Conservation (phyloP, 2,113 vertebrate species). For the Petaurus breviceps region DNA sequence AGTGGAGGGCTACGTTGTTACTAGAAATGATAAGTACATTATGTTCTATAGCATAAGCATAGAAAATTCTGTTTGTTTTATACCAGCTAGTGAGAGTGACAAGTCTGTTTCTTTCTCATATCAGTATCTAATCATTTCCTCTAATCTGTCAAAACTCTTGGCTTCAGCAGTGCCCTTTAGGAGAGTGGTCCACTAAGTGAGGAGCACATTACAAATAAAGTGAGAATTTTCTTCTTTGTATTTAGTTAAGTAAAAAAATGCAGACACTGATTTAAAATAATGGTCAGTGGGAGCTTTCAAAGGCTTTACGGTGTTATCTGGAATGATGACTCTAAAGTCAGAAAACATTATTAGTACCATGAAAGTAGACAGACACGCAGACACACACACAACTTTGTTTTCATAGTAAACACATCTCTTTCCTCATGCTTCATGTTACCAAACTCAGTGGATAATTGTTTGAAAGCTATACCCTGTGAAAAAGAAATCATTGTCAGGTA, state of each 20-base stretch:
- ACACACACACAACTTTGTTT: constrained; percentile 43
- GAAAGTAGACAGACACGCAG: neutral
- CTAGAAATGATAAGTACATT: constrained; percentile 60
- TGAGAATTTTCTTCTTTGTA: constrained; percentile 25
- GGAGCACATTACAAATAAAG: constrained; percentile 23
- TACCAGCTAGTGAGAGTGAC: constrained; percentile 64
- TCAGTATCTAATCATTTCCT: constrained; percentile 65
- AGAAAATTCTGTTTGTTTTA: constrained; percentile 58
- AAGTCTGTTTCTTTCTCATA: constrained; percentile 59
- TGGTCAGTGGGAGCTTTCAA: neutral
- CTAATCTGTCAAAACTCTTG: constrained; percentile 64
- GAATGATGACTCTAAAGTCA: constrained; percentile 14
- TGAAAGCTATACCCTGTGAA: constrained; percentile 50
- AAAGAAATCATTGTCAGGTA: constrained; percentile 57
- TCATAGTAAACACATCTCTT: constrained; percentile 37
- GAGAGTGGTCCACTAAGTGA: neutral
- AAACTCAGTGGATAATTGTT: constrained; percentile 47
- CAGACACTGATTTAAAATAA: constrained; percentile 7
- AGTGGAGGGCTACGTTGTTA: constrained; percentile 53
- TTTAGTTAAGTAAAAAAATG: constrained; percentile 4
- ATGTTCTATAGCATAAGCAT: constrained; percentile 56
- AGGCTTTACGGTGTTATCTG: neutral
- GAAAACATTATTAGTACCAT: constrained; percentile 21
- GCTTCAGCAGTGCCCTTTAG: constrained; percentile 16
- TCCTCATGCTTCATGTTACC: constrained; percentile 47